phyloP scores from a whole-genome alignment of 2,888 invertebrate species.

The Halictus quadricinctus region DNA sequence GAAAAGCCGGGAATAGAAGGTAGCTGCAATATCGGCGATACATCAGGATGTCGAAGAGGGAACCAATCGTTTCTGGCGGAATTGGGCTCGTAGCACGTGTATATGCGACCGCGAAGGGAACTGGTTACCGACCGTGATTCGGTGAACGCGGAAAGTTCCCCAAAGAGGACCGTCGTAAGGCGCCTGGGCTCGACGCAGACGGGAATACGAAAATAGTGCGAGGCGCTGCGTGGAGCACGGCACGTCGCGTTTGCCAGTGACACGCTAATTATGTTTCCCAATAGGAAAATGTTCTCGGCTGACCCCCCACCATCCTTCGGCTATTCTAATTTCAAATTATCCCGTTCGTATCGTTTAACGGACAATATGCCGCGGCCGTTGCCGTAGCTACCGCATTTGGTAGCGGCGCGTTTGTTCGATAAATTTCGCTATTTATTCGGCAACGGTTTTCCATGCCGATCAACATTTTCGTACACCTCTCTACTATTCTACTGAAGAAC shows the following conservation, averaged over 20 bases:
- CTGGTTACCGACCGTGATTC: slow-evolving; percentile 79
- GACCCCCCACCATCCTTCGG: neutral
- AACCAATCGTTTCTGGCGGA: slow-evolving; percentile 75
- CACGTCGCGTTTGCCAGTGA: slow-evolving; percentile 18
- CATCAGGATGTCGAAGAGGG: slow-evolving; percentile 76
- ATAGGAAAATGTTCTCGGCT: slow-evolving; percentile 20
- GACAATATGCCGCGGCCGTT: neutral
- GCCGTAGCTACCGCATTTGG: neutral
- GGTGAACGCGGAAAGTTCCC: slow-evolving; percentile 74
- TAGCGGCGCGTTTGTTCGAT: slow-evolving; percentile 1
- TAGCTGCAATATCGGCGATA: slow-evolving; percentile 79
- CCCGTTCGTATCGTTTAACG: neutral
- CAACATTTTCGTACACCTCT: neutral
- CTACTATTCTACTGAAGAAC: neutral
- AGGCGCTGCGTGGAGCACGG: slow-evolving; percentile 20
- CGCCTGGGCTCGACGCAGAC: slow-evolving; percentile 37
- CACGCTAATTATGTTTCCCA: slow-evolving; percentile 29
- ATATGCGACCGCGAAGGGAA: slow-evolving; percentile 72
- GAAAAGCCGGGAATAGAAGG: slow-evolving; percentile 75
- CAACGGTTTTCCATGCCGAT: neutral
- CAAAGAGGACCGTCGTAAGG: slow-evolving; percentile 73
- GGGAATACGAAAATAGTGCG: slow-evolving; percentile 52
- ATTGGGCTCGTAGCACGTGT: slow-evolving; percentile 73
- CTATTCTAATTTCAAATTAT: slow-evolving; percentile 6
- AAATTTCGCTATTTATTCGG: neutral